phyloP scores from a whole-genome alignment of 2,888 invertebrate species.

The Germaria angustata region DNA sequence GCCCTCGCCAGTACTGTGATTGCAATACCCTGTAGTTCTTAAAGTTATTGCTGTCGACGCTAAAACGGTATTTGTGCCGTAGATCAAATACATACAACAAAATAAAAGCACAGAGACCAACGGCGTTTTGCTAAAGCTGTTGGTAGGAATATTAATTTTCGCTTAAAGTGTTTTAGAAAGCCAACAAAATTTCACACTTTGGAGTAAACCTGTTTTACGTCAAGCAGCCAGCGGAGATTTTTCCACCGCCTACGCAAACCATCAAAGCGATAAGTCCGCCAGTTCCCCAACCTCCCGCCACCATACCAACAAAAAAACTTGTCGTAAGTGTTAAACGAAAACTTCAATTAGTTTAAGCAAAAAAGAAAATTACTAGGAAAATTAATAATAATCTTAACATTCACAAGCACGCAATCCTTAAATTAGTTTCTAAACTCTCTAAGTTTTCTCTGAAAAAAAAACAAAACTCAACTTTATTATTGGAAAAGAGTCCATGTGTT shows the following conservation, averaged over 20 bases:
- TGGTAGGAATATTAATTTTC: slow-evolving; percentile 68
- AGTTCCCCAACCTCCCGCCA: slow-evolving; percentile 76
- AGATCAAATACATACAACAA: not conserved
- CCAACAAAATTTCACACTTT: slow-evolving; percentile 81
- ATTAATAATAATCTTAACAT: not conserved
- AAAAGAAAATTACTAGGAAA: not conserved
- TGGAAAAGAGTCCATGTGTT: not conserved
- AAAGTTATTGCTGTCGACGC: not conserved
- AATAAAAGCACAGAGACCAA: slow-evolving; percentile 16
- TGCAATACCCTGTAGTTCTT: not conserved
- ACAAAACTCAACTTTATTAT: not conserved
- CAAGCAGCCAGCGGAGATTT: slow-evolving; percentile 80
- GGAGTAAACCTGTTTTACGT: slow-evolving; percentile 81
- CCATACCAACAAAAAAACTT: slow-evolving; percentile 80
- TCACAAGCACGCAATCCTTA: not conserved
- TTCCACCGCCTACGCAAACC: slow-evolving; percentile 79
- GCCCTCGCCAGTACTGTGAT: not conserved
- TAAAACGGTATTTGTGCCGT: slow-evolving; percentile 23
- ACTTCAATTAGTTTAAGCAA: not conserved
- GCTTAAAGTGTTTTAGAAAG: slow-evolving; percentile 76
- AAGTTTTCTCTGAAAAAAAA: not conserved
- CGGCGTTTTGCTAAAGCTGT: slow-evolving; percentile 42
- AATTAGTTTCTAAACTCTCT: not conserved
- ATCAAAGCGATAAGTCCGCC: slow-evolving; percentile 80
- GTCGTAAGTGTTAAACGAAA: slow-evolving; percentile 76